Conservation (phyloP, 2,888 invertebrate species). For the Temnothorax ravouxi region DNA sequence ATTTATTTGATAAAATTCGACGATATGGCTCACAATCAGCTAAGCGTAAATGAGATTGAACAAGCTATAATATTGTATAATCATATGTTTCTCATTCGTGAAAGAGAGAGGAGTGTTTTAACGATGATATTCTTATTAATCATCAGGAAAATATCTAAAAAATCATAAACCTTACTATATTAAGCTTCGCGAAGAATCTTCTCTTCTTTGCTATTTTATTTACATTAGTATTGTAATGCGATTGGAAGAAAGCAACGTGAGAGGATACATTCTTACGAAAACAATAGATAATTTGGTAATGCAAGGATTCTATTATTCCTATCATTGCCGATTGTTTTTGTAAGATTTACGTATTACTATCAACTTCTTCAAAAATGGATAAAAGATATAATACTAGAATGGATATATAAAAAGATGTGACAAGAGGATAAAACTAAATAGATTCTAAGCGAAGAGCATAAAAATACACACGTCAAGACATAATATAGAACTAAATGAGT, state of each 20-base stretch:
- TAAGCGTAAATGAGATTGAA: background rate
- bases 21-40: background rate
- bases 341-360: background rate
- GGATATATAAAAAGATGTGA: background rate
- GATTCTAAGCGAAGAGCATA: background rate
- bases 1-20: background rate
- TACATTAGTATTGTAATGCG: background rate
- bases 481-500: slow-evolving; percentile 9
- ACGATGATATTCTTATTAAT: background rate
- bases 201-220: background rate
- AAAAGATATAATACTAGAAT: background rate
- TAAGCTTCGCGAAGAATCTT: background rate
- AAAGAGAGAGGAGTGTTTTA: background rate
- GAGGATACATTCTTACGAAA: slow-evolving; percentile 2
- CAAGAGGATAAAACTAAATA: slow-evolving; percentile 18
- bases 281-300: slow-evolving; percentile 16
- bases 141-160: background rate
- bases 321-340: slow-evolving; percentile 8
- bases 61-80: background rate
- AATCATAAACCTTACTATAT: background rate
- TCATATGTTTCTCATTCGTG: no score
- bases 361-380: background rate
- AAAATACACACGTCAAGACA: slow-evolving; percentile 2
- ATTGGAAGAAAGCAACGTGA: background rate
- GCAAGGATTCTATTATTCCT: background rate